phyloP scores from a whole-genome alignment of 2,797 vertebrate species.

The Vireo griseus region DNA sequence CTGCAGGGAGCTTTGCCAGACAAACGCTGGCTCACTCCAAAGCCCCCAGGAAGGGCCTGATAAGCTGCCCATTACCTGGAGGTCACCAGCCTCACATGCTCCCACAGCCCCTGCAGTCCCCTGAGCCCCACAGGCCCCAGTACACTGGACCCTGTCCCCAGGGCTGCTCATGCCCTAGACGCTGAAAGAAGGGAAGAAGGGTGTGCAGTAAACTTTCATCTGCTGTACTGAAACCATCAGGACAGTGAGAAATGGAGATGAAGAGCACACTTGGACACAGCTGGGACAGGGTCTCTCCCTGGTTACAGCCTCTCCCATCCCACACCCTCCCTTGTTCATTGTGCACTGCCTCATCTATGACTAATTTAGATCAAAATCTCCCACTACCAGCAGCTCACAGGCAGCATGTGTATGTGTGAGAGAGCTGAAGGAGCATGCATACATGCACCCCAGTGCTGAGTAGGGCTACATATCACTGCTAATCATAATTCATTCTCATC shows the following conservation, averaged over 20 bases:
- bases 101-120: neutral
- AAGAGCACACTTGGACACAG: rapidly evolving
- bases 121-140: rapidly evolving
- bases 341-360: neutral
- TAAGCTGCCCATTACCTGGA: rapidly evolving
- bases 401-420: rapidly evolving
- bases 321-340: neutral
- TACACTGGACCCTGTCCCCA: neutral
- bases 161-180: rapidly evolving
- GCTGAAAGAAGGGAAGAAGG: neutral
- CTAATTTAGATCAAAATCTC: neutral
- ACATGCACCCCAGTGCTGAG: rapidly evolving
- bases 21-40: rapidly evolving
- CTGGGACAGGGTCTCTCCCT: neutral
- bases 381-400: neutral
- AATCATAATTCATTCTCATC: neutral
- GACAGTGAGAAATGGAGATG: neutral
- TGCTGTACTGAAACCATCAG: rapidly evolving
- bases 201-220: rapidly evolving
- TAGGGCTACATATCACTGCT: neutral
- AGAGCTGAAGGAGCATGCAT: rapidly evolving
- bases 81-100: rapidly evolving
- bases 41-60: rapidly evolving
- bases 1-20: neutral
- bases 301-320: neutral